phyloP scores from a whole-genome alignment of 2,797 vertebrate genomes.

The Gymnoscopelus microlampas region DNA sequence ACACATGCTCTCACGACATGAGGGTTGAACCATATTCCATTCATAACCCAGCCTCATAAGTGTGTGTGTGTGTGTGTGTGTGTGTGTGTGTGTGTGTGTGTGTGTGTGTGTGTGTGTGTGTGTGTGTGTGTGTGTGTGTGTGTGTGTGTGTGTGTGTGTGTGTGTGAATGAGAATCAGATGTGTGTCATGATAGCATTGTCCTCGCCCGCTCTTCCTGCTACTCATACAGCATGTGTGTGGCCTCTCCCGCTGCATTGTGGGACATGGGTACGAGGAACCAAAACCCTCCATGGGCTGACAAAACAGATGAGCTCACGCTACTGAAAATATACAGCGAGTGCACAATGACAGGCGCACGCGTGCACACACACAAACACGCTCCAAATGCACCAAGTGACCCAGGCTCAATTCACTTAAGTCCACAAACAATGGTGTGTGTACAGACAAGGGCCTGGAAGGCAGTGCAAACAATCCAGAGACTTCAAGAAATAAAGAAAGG shows the following conservation, averaged over 20 bases:
- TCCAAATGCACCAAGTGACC: too few relatives aligned
- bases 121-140: not conserved
- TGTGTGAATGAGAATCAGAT: not conserved
- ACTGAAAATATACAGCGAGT: conserved; percentile 39
- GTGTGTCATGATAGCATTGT: conserved; percentile 27
- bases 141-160: not conserved
- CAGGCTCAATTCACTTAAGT: conserved; percentile 31
- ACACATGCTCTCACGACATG: too few relatives aligned
- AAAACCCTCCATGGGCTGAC: conserved; percentile 28
- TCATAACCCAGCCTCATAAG: too few relatives aligned
- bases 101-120: too few relatives aligned
- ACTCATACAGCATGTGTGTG: not conserved
- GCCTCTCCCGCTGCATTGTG: conserved; percentile 46
- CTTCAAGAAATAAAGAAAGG: conserved; percentile 9
- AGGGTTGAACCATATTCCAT: too few relatives aligned
- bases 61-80: too few relatives aligned
- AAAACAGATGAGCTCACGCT: conserved; percentile 57
- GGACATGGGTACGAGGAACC: conserved; percentile 24
- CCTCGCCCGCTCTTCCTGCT: not conserved
- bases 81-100: too few relatives aligned
- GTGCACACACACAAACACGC: not conserved
- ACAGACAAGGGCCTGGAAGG: conserved; percentile 27
- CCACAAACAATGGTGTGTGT: conserved; percentile 51
- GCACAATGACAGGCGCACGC: not conserved
- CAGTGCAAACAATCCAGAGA: conserved; percentile 27